Conservation (phyloP, 2,888 invertebrate genomes). For the Linyphia triangularis region DNA sequence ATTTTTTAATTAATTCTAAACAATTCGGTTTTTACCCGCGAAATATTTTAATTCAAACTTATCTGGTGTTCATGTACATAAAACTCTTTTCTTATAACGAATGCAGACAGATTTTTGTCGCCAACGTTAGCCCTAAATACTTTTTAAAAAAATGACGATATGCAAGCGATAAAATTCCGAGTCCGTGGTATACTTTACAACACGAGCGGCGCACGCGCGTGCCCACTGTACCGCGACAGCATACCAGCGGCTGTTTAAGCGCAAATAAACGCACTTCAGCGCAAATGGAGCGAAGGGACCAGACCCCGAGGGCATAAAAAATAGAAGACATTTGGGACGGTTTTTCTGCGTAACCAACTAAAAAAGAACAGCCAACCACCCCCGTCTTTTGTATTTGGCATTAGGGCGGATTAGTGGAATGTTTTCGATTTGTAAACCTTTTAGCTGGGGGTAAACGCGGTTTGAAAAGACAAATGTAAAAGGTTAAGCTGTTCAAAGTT, state of each 20-base stretch:
- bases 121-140: no score
- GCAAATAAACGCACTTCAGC: slow-evolving; percentile 26
- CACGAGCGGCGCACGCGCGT: slow-evolving; percentile 17
- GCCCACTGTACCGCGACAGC: slow-evolving; percentile 54
- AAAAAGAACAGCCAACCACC: slow-evolving; percentile 3
- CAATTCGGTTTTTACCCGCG: no score
- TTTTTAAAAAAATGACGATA: neutral
- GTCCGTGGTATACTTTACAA: slow-evolving; percentile 1
- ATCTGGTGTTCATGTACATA: no score
- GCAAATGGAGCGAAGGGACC: slow-evolving; percentile 60
- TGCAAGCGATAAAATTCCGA: neutral
- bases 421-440: slow-evolving; percentile 68
- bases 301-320: neutral
- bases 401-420: slow-evolving; percentile 58
- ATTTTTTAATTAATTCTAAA: no score
- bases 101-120: no score
- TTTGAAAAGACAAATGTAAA: slow-evolving; percentile 22
- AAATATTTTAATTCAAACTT: no score
- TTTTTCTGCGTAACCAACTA: neutral
- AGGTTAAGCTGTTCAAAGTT: slow-evolving; percentile 34
- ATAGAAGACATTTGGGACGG: neutral
- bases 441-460: neutral
- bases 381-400: slow-evolving; percentile 31
- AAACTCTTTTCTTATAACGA: no score
- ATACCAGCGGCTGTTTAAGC: slow-evolving; percentile 8